These are phyloP conservation scores for Brachypodius melanocephalos DNA, from an alignment of 2,113 vertebrate genomes.

Conservation along the genomic window DNA sequence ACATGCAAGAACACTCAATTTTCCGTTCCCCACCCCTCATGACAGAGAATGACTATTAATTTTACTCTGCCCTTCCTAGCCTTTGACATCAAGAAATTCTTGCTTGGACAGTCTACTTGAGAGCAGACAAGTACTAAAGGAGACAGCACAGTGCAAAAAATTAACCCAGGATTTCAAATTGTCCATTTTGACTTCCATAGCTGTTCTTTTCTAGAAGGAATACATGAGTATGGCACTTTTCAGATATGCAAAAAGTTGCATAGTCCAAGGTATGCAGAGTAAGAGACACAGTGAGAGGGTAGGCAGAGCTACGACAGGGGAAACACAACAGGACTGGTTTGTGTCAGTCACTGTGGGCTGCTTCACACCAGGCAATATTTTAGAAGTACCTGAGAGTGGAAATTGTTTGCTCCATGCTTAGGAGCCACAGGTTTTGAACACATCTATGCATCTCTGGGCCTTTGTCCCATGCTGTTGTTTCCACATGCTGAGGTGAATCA, in stretches of 20 bases:
- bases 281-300: neutral
- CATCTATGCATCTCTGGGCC: neutral
- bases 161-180: neutral
- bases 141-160: neutral
- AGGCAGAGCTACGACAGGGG: neutral
- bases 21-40: neutral
- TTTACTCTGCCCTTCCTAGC: neutral
- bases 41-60: neutral
- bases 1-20: neutral
- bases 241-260: neutral
- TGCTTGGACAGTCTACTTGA: neutral
- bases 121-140: neutral
- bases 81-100: neutral
- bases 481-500: neutral
- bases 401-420: neutral
- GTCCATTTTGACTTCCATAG: neutral
- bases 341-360: neutral
- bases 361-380: neutral
- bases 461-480: neutral
- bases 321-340: neutral
- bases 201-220: neutral
- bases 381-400: neutral
- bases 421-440: neutral
- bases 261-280: neutral
- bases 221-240: accelerated